Base-by-base conservation (phyloP, 2,888 invertebrate species). In the Drosophila neotestacea region DNA sequence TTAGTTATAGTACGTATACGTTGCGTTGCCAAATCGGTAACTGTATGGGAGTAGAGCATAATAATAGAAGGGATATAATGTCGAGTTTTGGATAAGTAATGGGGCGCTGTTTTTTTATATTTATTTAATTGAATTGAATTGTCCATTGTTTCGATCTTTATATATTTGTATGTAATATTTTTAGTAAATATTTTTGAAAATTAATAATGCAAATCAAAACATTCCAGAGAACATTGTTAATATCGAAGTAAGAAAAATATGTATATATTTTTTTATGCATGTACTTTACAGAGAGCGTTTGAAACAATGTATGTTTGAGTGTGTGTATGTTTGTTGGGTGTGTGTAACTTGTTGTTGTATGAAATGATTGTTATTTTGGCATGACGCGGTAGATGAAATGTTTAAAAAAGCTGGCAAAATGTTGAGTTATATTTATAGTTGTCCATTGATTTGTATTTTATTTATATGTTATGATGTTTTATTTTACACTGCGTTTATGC, bases 11-110 rank as follows among this genome's bases (percentile, higher is more conserved):
- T 82, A 78, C 89, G 90, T 74, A 80, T 82, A 78, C 89, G 90
- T 74, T 78, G 85, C 82, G 85, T 85, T 85, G 89, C 90, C 87
- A 88, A 88, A 82, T 90, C 79, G 77, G 79, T 80, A 89, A 90
- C 90, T 90, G 90, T 90, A 89, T 90, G 91, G 91, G 90, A 90
- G 91, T 85, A 86, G 82, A 88, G 89, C 78, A 88, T 80, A 83
- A 88, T 80, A 83, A 90, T 79, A 91, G 84, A 88, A 86, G 85
- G 79, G 85, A 72, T 73, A 89, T 83, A 79, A 73, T 79, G 86
- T 82, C 77, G 81, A 71, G 65, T 68, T 73, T 56, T 74, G 65
- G 62, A 64, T 80, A 76, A 62, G 56, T 63, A 66, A 32, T 44
- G 58, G 46, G 63, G 34, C 65, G 67, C 63, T 72, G 16, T 71